Conservation (phyloP, 2,113 vertebrate species). For the Dolichallabes microphthalmus region DNA sequence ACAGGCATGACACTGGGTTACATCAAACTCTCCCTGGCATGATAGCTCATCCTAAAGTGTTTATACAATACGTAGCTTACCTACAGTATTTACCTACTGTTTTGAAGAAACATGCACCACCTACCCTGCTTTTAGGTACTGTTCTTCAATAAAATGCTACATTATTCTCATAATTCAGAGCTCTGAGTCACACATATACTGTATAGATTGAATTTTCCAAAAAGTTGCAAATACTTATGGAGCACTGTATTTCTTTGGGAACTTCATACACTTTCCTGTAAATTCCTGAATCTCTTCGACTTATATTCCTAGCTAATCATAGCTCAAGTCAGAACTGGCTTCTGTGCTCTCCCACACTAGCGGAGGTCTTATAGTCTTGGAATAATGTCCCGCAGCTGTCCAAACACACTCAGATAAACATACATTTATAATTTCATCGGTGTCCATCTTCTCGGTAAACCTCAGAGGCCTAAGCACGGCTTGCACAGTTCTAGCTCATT, state of each 20-base stretch:
- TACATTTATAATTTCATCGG: constrained; percentile 31
- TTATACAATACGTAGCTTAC: background rate
- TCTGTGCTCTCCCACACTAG: constrained; percentile 70
- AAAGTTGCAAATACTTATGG: background rate
- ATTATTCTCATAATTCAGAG: background rate
- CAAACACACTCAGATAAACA: constrained; percentile 60
- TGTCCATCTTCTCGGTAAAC: constrained; percentile 8
- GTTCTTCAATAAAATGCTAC: background rate
- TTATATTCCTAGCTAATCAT: constrained; percentile 60
- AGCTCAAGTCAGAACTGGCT: constrained; percentile 61
- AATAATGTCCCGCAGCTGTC: constrained; percentile 73
- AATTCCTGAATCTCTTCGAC: background rate
- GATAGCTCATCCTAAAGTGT: background rate
- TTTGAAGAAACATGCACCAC: background rate
- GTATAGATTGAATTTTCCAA: background rate
- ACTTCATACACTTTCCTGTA: background rate
- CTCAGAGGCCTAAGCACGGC: constrained; percentile 17
- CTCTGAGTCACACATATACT: too few species aligned
- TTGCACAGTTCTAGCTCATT: constrained; percentile 17
- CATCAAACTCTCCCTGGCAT: background rate
- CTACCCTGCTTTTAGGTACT: background rate
- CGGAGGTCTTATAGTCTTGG: constrained; percentile 52
- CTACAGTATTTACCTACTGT: background rate
- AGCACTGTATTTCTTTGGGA: background rate
- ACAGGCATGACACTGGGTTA: too few species aligned